A percentile compares a stretch with the other conserved stretches of the same genome.
phyloP scores from a whole-genome alignment of 2,113 vertebrate genomes.

The Choloepus hoffmanni region DNA sequence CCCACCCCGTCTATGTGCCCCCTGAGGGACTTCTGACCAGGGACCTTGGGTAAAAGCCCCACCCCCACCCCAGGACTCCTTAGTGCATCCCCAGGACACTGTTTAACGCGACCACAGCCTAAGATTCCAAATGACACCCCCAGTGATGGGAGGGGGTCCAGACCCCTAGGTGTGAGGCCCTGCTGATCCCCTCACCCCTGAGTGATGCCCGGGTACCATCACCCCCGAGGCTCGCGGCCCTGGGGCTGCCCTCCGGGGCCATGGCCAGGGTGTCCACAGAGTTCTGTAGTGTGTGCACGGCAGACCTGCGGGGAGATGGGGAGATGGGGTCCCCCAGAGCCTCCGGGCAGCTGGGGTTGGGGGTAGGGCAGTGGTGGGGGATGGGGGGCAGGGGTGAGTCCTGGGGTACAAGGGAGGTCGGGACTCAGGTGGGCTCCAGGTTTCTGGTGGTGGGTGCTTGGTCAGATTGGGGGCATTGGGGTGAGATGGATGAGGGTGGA shows the following conservation, averaged over 20 bases:
- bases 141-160: too few relatives aligned
- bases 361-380: too few relatives aligned
- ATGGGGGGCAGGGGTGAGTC: not conserved
- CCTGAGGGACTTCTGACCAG: not conserved
- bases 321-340: not conserved
- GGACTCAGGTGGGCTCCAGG: not conserved
- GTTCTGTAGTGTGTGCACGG: conserved; percentile 77
- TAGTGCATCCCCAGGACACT: not conserved
- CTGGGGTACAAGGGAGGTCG: not conserved
- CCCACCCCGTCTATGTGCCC: not conserved
- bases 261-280: conserved; percentile 61
- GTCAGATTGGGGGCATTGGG: not conserved
- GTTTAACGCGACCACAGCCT: not conserved
- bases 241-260: not conserved
- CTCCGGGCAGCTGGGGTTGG: not conserved
- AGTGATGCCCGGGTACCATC: not conserved
- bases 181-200: not conserved
- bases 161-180: too few relatives aligned
- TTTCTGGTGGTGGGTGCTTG: not conserved
- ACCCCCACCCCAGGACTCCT: not conserved
- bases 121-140: not conserved
- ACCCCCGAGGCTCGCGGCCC: conserved; percentile 41
- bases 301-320: conserved; percentile 66
- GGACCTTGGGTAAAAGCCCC: not conserved
- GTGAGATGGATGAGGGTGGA: not conserved